Base-by-base conservation (phyloP, 2,797 vertebrate genomes). In the Myotis vivesi region DNA sequence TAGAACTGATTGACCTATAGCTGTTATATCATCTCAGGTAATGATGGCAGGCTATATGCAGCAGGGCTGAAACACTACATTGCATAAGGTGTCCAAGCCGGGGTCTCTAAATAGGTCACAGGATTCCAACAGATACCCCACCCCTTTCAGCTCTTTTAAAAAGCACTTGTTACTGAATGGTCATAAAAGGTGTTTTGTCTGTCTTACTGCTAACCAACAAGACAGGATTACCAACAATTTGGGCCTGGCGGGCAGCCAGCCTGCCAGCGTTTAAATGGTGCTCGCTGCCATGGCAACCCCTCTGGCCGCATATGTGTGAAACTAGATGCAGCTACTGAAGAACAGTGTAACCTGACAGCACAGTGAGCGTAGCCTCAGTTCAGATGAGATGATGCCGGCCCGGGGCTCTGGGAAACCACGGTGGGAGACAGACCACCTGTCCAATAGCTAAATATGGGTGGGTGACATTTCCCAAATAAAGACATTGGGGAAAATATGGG, bases 171-270 rank as follows among this genome's bases (percentile, higher is more conserved):
- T 92, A 38, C 80, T 69, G 55, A 92, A 79, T 79, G 76, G 76
- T 82, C 69, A 57, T 87, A 71, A 95, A 91, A 95, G 81, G 94
- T 87, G 91, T 95, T 91, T 91, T 97, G 94, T 97, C 46, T 82
- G 30, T 68, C 22, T 53, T 57, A 3, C 68, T 3, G 13, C 53
- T 68, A 57, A 53, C 44, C 69, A 71, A 83, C 62, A 95, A 80
- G 88, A 89, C 83, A 66, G 62, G 90, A 51, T 93, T 88, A 55
- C 88, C 94, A 92, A 80, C 55, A 51, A 62, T 28, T 12, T 38
- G 49, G 75, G 36, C 55, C 76, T 92, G 91, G 95, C 89, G 11
- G 46, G 68, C 55, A 59, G 80, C 87, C 89, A 96, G 59, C 46
- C 38, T 81, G 62, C 89, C 13, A 10, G 72, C 30, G 9, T 92